Evolutionary conservation across 2,113 vertebrate genomes (phyloP).

Genomic region (Seriola quinqueradiata): DNA sequence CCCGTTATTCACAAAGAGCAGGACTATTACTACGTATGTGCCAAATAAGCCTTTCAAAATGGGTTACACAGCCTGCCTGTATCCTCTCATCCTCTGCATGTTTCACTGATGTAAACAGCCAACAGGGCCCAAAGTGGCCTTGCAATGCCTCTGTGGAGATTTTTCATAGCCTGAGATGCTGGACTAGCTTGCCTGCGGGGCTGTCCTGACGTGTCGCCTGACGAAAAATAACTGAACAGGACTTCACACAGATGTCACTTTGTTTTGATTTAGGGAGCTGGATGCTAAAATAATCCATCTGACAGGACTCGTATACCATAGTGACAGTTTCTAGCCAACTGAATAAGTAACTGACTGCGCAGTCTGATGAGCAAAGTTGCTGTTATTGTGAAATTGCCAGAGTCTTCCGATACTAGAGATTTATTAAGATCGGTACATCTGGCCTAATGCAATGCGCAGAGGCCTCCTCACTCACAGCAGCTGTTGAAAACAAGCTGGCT

Average conservation of each 20-base stretch:
- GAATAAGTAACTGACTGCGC: background rate
- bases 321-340: slow-evolving; percentile 2
- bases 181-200: slow-evolving; percentile 17
- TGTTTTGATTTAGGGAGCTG: slow-evolving; percentile 44
- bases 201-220: slow-evolving; percentile 53
- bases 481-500: slow-evolving; percentile 46
- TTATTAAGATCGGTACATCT: slow-evolving; percentile 51
- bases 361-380: slow-evolving; percentile 28
- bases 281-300: background rate
- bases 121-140: slow-evolving; percentile 32
- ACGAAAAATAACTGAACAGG: slow-evolving; percentile 36
- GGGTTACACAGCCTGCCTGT: slow-evolving; percentile 27
- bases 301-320: background rate
- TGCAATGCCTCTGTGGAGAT: slow-evolving; percentile 21
- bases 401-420: slow-evolving; percentile 26
- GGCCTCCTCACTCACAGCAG: slow-evolving; percentile 70
- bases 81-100: slow-evolving; percentile 44
- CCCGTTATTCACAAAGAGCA: slow-evolving; percentile 32
- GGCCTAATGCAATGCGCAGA: slow-evolving; percentile 65
- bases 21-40: slow-evolving; percentile 3
- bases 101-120: slow-evolving; percentile 49
- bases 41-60: slow-evolving; percentile 41
- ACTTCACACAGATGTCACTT: slow-evolving; percentile 53
- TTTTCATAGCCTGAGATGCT: slow-evolving; percentile 19
- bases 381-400: slow-evolving; percentile 42